These are phyloP conservation scores for Porites evermanni DNA, from an alignment of 92 coral and sea anemone genomes.

Conservation along the genomic window DNA sequence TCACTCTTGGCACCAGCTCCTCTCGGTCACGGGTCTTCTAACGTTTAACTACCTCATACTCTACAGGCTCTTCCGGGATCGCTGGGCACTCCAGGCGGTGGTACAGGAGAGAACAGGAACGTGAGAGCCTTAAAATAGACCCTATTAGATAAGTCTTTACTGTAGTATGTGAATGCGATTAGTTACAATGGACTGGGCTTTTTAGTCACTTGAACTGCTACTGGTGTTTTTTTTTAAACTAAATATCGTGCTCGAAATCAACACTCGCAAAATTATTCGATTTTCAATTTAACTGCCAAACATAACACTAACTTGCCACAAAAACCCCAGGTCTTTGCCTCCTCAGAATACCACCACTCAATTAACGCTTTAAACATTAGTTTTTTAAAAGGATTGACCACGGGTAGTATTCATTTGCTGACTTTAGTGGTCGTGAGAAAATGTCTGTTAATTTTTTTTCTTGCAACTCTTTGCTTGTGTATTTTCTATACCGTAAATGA, in stretches of 20 bases:
- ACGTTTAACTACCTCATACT: constrained; percentile 92
- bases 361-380: too few species aligned
- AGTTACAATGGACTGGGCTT: constrained; percentile 14
- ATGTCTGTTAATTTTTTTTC: too few species aligned
- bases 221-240: not conserved
- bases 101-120: constrained; percentile 68
- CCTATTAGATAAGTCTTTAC: not conserved
- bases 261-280: too few species aligned
- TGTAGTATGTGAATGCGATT: constrained; percentile 25
- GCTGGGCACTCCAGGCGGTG: constrained; percentile 95
- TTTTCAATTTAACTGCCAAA: too few species aligned
- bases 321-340: too few species aligned
- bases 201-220: not conserved
- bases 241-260: not conserved
- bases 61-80: constrained; percentile 91
- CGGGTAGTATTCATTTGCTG: too few species aligned
- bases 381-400: too few species aligned
- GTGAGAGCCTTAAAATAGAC: constrained; percentile 18
- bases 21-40: constrained; percentile 88
- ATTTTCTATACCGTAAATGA: too few species aligned
- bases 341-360: too few species aligned
- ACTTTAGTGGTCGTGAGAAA: too few species aligned
- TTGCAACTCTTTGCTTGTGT: too few species aligned
- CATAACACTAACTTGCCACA: too few species aligned
- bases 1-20: constrained; percentile 92